Evolutionary conservation across 2,888 invertebrate species (phyloP), one percentile per base, ranked within the genome.

Genomic region (Drosophila diplacantha): DNA sequence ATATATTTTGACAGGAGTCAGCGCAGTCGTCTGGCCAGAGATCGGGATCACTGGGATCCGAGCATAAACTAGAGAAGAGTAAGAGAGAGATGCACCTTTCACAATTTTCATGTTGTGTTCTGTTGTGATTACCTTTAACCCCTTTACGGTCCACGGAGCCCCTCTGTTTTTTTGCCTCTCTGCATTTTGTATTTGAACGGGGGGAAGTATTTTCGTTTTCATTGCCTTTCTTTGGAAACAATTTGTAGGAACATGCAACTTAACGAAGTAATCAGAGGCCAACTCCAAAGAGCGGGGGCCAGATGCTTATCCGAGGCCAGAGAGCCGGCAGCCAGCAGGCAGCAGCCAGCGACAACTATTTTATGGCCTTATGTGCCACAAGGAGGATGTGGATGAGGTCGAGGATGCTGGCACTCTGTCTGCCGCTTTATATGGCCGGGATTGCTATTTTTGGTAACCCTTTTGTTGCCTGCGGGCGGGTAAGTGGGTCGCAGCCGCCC

Each of bases 161-260:
- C 44, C 44, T 8, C 18, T 41, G 24, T 5, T 20, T 18, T 44
- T 41, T n/a, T 24, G 29, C 14, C 18, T 18, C 20, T 11, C 46
- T 34, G 12, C 20, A 22, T 31, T 51, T 66, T 59, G 55, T 41
- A 64, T 59, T 65, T 57, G 29, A 32, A 24, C 12, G 12, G 26
- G 37, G 37, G 37, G 57, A 68, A 81, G 75, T 70, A 80, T 79
- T 81, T 80, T 81, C 73, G 71, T 81, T 81, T 75, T 68, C 78
- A 83, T 81, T 81, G 81, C 74, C 75, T 81, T 83, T 79, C 76
- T 79, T 81, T 83, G 73, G 76, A 79, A 83, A 81, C 80, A 83
- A 83, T 80, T 80, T 80, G 80, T 83, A 76, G 57, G 81, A 75
- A 83, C 81, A 79, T 76, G 76, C 73, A 79, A 71, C 80, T 72